Conservation (phyloP, 2,888 invertebrate genomes). For the Ischnura elegans region DNA sequence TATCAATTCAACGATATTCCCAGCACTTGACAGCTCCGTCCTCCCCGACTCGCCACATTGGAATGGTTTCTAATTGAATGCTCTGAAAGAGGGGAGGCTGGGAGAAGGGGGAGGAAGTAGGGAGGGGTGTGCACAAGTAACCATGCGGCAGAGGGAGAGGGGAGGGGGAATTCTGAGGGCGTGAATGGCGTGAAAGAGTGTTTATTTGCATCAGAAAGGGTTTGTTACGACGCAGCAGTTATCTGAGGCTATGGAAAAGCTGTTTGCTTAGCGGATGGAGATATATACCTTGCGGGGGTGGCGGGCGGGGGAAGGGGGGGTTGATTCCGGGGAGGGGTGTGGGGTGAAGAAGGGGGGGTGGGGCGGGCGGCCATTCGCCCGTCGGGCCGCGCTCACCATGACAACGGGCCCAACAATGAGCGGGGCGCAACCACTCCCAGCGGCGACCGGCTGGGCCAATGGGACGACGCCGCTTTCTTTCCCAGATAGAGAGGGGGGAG, state of each 20-base stretch:
- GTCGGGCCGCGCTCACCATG: not conserved
- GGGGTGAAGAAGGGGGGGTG: not conserved
- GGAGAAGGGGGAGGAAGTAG: not conserved
- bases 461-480: not conserved
- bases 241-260: conserved; percentile 19
- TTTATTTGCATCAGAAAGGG: conserved; percentile 38
- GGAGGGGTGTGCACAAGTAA: not conserved
- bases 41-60: not conserved
- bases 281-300: conserved; percentile 25
- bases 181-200: conserved; percentile 30
- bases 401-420: conserved; percentile 11
- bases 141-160: not conserved
- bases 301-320: not conserved
- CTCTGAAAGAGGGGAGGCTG: not conserved
- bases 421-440: conserved; percentile 27
- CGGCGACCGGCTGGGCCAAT: not conserved
- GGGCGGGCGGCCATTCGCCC: conserved; percentile 1
- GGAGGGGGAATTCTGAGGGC: not conserved
- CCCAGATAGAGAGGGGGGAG: not conserved
- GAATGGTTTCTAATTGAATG: conserved; percentile 38
- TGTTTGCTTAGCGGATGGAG: conserved; percentile 38
- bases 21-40: not conserved
- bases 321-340: not conserved
- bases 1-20: conserved; percentile 12
- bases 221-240: conserved; percentile 38